Evolutionary conservation across 2,888 invertebrate species (phyloP).

Genomic region (Drosophila macrothrix): DNA sequence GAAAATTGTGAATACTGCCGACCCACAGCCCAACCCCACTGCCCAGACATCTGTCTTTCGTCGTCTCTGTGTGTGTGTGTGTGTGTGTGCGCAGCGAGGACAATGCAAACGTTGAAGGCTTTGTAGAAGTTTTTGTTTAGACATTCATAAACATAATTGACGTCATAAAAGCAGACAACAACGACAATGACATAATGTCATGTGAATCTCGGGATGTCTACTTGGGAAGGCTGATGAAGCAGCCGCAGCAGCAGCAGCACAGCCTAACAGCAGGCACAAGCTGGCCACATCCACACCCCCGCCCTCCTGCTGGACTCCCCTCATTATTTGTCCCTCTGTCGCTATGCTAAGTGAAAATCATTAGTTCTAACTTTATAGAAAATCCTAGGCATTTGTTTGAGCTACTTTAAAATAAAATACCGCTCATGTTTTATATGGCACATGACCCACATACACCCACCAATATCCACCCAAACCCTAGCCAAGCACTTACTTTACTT

Average conservation of each 20-base stretch:
- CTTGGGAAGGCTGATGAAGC: slow-evolving; percentile 13
- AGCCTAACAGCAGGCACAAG: background rate
- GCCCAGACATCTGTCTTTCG: slow-evolving; percentile 2
- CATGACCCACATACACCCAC: background rate
- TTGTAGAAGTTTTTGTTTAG: slow-evolving; percentile 76
- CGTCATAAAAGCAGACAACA: slow-evolving; percentile 76
- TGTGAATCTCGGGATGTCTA: slow-evolving; percentile 66
- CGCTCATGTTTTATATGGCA: slow-evolving; percentile 73
- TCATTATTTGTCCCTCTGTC: background rate
- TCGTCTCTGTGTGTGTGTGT: background rate
- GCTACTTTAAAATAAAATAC: slow-evolving; percentile 77
- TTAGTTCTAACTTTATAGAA: slow-evolving; percentile 74
- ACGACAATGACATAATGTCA: slow-evolving; percentile 76
- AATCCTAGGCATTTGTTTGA: slow-evolving; percentile 76
- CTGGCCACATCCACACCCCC: background rate
- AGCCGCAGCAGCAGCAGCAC: slow-evolving; percentile 3
- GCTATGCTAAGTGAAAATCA: slow-evolving; percentile 71
- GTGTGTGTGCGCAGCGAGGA: slow-evolving; percentile 33
- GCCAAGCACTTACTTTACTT: background rate
- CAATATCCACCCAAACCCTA: background rate
- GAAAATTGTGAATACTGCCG: slow-evolving; percentile 17
- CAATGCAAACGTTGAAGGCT: slow-evolving; percentile 60
- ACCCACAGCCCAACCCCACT: background rate
- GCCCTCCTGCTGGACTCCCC: background rate
- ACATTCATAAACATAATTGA: slow-evolving; percentile 79